phyloP scores from a whole-genome alignment of 2,888 invertebrate genomes.

The Andrena trimmerana region DNA sequence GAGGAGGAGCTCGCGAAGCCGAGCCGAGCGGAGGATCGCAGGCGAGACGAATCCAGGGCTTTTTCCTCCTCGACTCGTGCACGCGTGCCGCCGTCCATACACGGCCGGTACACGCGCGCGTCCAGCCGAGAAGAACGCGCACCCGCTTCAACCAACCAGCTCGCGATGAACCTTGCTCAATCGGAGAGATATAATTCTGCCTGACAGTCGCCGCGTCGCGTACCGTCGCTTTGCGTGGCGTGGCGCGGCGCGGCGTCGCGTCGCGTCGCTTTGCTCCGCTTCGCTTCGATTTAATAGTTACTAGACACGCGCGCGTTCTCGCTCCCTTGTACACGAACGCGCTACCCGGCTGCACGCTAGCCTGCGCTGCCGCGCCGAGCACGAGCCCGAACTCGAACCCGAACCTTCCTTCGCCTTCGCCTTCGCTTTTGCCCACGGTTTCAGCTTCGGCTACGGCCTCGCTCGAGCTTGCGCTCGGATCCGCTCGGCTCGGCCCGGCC shows the following conservation, averaged over 20 bases:
- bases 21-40: conserved; percentile 74
- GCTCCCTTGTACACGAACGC: conserved; percentile 28
- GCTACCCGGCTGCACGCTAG: conserved; percentile 45
- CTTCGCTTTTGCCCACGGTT: conserved; percentile 56
- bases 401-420: conserved; percentile 65
- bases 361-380: conserved; percentile 42
- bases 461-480: conserved; percentile 65
- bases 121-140: conserved; percentile 70
- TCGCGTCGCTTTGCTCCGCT: conserved; percentile 17
- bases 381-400: conserved; percentile 59
- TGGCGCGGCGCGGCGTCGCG: background rate
- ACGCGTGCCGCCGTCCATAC: conserved; percentile 75
- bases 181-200: background rate
- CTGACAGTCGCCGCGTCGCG: background rate
- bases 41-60: conserved; percentile 77
- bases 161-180: conserved; percentile 1
- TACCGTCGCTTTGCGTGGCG: background rate
- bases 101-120: conserved; percentile 75
- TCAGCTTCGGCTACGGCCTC: conserved; percentile 67
- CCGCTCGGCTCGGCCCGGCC: conserved; percentile 75
- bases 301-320: conserved; percentile 45
- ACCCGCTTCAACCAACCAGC: conserved; percentile 26
- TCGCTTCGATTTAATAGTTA: conserved; percentile 25
- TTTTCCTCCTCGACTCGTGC: conserved; percentile 77
- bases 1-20: conserved; percentile 63